Evolutionary conservation across 92 coral and sea anemone genomes (phyloP), one percentile per base, ranked within the genome.

Genomic region (Heliopora coerulea): DNA sequence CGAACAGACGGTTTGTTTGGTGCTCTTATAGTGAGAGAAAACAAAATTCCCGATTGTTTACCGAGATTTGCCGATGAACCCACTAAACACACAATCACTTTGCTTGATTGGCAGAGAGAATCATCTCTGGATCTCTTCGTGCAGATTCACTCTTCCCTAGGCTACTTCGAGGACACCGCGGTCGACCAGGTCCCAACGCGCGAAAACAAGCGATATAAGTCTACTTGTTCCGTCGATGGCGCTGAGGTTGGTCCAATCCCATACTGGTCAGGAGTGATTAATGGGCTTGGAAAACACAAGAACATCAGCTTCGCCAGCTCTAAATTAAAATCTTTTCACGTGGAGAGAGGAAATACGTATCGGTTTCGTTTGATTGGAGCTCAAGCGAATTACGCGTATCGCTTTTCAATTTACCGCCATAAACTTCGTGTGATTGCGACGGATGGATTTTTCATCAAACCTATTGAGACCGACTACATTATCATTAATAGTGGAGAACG

Each of bases 321-420:
- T 86, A 20, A 34, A 39, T 6, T 86, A 72, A 0, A 82, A 24
- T 49, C 65, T n/a, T n/a, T n/a, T n/a, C n/a, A n/a, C n/a, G n/a
- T n/a, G n/a, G n/a, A n/a, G n/a, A n/a, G 50, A 13, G 89, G 89
- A 20, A 61, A 75, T 48, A 82, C 62, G 46, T 52, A 81, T 46
- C 89, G 81, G 7, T 25, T 86, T 35, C 88, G 79, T 24, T 50
- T 84, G 13, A 52, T 84, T n/a, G 56, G 59, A 52, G 76, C 88
- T 23, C 58, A 75, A 40, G 33, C 59, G 3, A 85, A 75, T 39
- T 85, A 70, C 33, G 78, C 63, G 26, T 82, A 74, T 56, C 29
- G 88, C 72, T 37, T 85, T n/a, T 85, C 89, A 34, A 81, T 86
- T 59, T 82, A 86, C 61, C 52, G 57, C n/a, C 90, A 86, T 39